phyloP scores from a whole-genome alignment of 1,140 invertebrate species.

The Dendroctonus valens region DNA sequence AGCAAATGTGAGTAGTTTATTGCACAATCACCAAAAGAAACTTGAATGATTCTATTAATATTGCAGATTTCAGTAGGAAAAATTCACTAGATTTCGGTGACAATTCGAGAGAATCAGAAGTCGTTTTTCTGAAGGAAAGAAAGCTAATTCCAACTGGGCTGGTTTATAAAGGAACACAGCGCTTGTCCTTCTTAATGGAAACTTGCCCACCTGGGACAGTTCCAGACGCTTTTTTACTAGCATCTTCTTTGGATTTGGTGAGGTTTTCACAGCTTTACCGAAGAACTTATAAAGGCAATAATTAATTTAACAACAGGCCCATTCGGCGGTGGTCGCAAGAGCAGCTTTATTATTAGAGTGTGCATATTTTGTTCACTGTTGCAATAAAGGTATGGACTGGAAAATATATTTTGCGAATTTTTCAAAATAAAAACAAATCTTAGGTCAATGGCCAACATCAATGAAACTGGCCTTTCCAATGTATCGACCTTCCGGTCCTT shows the following conservation, averaged over 20 bases:
- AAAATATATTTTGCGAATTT: neutral
- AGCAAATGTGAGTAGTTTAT: constrained; percentile 56
- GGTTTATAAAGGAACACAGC: constrained; percentile 75
- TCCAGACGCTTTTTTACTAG: constrained; percentile 93
- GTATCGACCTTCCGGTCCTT: constrained; percentile 71
- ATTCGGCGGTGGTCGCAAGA: constrained; percentile 88
- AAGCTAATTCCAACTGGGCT: constrained; percentile 72
- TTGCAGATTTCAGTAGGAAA: constrained; percentile 72
- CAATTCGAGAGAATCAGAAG: constrained; percentile 76
- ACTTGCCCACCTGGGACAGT: constrained; percentile 92
- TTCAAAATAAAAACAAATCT: neutral
- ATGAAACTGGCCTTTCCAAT: constrained; percentile 85
- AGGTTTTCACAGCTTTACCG: no score
- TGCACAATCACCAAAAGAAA: neutral
- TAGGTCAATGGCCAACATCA: constrained; percentile 88
- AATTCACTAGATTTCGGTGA: constrained; percentile 81
- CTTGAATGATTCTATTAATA: constrained; percentile 10
- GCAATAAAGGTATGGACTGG: constrained; percentile 76
- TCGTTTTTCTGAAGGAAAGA: constrained; percentile 82
- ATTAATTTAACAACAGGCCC: constrained; percentile 62
- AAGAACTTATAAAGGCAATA: neutral
- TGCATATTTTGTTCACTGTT: constrained; percentile 93
- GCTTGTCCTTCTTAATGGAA: constrained; percentile 89
- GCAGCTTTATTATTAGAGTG: constrained; percentile 93
- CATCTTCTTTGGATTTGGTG: constrained; percentile 94